phyloP scores from a whole-genome alignment of 30 jellyfish, hydroid and myxozoan species.

The Catostylus mosaicus region DNA sequence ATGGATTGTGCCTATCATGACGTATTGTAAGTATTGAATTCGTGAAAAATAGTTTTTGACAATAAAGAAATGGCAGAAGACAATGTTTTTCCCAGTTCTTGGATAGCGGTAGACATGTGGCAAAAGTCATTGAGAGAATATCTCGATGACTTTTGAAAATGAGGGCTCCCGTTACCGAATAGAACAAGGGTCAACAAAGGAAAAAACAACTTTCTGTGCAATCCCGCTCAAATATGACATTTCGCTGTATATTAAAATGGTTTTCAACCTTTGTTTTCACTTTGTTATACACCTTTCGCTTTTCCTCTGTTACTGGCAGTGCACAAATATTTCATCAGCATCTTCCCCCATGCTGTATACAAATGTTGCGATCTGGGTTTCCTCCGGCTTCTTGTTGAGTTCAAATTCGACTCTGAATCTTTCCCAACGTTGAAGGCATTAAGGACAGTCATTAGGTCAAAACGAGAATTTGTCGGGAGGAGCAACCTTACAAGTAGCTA shows the following conservation, averaged over 20 bases:
- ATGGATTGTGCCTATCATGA: too few relatives aligned
- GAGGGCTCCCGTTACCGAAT: too few relatives aligned
- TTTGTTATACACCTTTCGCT: conserved; percentile 7
- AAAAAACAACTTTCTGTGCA: too few relatives aligned
- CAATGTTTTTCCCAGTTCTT: too few relatives aligned
- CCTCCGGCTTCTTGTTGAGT: conserved; percentile 17
- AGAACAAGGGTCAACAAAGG: too few relatives aligned
- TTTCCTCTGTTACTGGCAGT: not conserved
- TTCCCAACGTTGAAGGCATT: conserved; percentile 22
- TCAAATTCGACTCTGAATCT: conserved; percentile 30
- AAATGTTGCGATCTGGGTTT: conserved; percentile 30
- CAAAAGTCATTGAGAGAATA: too few relatives aligned
- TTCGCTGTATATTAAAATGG: conserved; percentile 10
- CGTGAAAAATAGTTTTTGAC: too few relatives aligned
- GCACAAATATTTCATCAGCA: conserved; percentile 30
- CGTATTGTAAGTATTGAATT: too few relatives aligned
- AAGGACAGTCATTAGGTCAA: conserved; percentile 33
- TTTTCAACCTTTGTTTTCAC: conserved; percentile 22
- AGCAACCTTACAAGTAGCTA: conserved; percentile 35
- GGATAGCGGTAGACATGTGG: too few relatives aligned
- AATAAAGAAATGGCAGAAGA: too few relatives aligned
- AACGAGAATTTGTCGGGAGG: conserved; percentile 38
- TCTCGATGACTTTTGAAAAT: too few relatives aligned
- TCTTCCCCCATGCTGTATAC: conserved; percentile 50
- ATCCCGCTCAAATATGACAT: conserved; percentile 29